These are phyloP conservation scores for Leucosticte australis DNA, from an alignment of 2,113 vertebrate species.

Conservation along the genomic window DNA sequence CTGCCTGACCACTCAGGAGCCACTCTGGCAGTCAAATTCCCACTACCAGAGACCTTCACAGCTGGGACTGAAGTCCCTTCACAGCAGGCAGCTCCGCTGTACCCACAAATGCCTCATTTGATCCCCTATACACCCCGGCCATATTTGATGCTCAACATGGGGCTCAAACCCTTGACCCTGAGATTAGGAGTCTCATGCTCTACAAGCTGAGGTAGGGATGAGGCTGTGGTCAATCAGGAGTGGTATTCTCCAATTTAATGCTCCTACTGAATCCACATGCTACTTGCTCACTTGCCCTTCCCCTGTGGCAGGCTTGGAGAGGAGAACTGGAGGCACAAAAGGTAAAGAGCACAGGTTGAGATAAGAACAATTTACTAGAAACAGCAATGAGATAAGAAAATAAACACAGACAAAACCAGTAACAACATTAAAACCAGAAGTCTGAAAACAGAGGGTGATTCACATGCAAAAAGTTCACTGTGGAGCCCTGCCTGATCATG, in stretches of 20 bases:
- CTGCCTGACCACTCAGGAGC: not conserved
- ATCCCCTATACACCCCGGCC: not conserved
- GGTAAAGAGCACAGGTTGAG: not conserved
- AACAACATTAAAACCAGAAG: not conserved
- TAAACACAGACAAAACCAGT: not conserved
- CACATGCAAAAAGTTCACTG: not conserved
- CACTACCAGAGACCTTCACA: not conserved
- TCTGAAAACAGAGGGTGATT: not conserved
- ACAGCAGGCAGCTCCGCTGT: not conserved
- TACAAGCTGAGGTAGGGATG: not conserved
- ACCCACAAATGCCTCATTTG: not conserved
- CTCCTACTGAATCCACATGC: not conserved
- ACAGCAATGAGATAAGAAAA: not conserved
- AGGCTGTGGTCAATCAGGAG: not conserved
- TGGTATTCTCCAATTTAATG: not conserved
- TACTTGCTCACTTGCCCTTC: not conserved
- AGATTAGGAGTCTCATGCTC: not conserved
- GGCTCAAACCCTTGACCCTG: not conserved
- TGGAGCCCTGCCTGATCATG: not conserved
- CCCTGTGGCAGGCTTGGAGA: not conserved
- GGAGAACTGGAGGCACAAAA: not conserved
- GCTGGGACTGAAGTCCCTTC: not conserved
- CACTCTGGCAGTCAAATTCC: not conserved
- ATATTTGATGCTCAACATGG: not conserved
- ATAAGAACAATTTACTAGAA: not conserved